Conservation (phyloP, 2,888 invertebrate genomes). For the Drosophila siamana region DNA sequence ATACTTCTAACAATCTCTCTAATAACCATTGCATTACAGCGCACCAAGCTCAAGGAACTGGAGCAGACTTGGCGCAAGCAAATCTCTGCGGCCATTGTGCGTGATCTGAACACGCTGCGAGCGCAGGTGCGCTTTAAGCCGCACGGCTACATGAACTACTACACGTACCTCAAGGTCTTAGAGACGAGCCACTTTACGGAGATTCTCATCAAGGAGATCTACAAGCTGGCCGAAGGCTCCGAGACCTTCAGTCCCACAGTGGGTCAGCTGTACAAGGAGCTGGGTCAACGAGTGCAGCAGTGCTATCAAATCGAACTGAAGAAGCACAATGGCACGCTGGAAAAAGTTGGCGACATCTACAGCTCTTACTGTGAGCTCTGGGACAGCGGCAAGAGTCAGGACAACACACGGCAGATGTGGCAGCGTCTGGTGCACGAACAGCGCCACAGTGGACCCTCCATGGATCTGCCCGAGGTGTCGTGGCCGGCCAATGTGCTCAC, state of each 20-base stretch:
- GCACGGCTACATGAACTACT: slow-evolving; percentile 87
- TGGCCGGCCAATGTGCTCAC: slow-evolving; percentile 90
- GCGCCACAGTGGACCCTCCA: slow-evolving; percentile 86
- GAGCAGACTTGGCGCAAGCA: slow-evolving; percentile 89
- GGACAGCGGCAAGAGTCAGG: slow-evolving; percentile 84
- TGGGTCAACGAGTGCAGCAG: slow-evolving; percentile 90
- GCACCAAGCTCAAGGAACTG: slow-evolving; percentile 87
- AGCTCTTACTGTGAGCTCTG: slow-evolving; percentile 89
- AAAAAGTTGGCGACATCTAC: slow-evolving; percentile 89
- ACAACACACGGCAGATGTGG: slow-evolving; percentile 91
- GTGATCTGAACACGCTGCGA: slow-evolving; percentile 89
- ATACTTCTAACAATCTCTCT: background rate
- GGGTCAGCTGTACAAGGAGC: slow-evolving; percentile 87
- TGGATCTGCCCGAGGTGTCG: slow-evolving; percentile 87
- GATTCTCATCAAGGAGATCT: slow-evolving; percentile 89
- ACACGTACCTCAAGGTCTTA: slow-evolving; percentile 90
- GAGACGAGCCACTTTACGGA: slow-evolving; percentile 87
- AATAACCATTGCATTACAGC: slow-evolving; percentile 84
- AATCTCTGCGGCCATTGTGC: slow-evolving; percentile 88
- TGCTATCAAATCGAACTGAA: slow-evolving; percentile 89
- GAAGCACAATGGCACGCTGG: slow-evolving; percentile 88
- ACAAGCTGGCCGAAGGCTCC: slow-evolving; percentile 90
- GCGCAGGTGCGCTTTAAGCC: slow-evolving; percentile 87
- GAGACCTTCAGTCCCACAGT: slow-evolving; percentile 92
- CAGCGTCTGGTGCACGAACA: slow-evolving; percentile 88